Evolutionary conservation across 2,113 vertebrate genomes (phyloP).

Genomic region (Aythya baeri): DNA sequence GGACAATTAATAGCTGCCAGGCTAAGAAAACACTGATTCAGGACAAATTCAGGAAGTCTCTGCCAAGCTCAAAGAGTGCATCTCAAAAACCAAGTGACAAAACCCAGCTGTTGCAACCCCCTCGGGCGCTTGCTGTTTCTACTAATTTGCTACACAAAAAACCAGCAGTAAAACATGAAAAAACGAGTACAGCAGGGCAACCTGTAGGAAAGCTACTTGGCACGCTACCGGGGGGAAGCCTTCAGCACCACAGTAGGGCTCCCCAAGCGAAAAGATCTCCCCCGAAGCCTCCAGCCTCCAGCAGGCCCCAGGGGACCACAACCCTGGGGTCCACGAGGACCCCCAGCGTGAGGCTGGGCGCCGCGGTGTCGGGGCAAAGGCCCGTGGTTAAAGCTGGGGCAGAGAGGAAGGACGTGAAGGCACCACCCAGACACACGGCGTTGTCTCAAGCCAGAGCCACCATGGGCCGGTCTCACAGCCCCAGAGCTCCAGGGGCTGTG

Average conservation of each 20-base stretch:
- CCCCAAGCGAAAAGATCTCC: neutral
- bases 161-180: neutral
- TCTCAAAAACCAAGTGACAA: neutral
- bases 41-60: neutral
- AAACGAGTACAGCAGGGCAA: accelerated
- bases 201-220: neutral
- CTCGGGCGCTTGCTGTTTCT: neutral
- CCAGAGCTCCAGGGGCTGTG: neutral
- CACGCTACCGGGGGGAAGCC: neutral
- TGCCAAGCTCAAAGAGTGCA: neutral
- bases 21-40: neutral
- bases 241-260: neutral
- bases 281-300: neutral
- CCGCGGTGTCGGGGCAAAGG: neutral
- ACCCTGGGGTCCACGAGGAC: neutral
- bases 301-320: neutral
- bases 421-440: neutral
- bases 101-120: neutral
- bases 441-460: neutral
- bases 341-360: neutral
- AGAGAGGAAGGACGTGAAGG: neutral
- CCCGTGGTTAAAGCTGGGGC: neutral
- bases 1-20: neutral
- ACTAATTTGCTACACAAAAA: neutral
- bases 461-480: neutral